Evolutionary conservation across 2,113 vertebrate species (phyloP).

Genomic region (Scopus umbretta): DNA sequence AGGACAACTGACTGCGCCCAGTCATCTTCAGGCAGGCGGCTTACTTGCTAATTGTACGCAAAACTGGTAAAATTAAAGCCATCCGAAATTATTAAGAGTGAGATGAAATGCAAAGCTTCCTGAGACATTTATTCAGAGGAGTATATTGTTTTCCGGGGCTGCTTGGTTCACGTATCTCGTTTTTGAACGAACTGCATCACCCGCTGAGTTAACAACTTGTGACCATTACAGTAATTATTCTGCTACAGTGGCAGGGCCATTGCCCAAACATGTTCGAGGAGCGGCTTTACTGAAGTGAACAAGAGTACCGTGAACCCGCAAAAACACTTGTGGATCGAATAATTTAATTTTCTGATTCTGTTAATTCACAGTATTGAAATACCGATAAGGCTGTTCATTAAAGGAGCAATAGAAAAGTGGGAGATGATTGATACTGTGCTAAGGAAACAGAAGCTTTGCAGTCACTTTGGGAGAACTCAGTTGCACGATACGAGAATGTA

Average conservation of each 20-base stretch:
- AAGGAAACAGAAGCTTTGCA: background rate
- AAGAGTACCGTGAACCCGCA: background rate
- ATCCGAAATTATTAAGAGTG: background rate
- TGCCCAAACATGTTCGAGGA: background rate
- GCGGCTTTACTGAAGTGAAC: background rate
- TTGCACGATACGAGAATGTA: fast-evolving
- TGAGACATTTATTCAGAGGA: background rate
- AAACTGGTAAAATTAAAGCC: background rate
- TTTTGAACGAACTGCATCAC: background rate
- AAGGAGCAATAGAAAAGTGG: background rate
- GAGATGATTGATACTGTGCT: background rate
- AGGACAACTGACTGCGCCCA: background rate
- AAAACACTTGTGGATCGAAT: background rate
- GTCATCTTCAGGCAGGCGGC: background rate
- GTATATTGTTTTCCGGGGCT: background rate
- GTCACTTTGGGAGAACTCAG: background rate
- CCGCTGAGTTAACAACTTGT: background rate
- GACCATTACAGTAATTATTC: background rate
- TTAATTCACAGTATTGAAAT: background rate
- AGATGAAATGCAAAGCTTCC: background rate
- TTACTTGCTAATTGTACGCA: background rate
- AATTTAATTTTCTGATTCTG: background rate
- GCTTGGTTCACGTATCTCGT: background rate
- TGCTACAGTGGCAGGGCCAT: background rate
- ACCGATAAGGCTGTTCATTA: background rate